Evolutionary conservation across 64 coral and sea anemone genomes (phyloP), one percentile per base, ranked within the genome.

Genomic region (Exaiptasia diaphana): DNA sequence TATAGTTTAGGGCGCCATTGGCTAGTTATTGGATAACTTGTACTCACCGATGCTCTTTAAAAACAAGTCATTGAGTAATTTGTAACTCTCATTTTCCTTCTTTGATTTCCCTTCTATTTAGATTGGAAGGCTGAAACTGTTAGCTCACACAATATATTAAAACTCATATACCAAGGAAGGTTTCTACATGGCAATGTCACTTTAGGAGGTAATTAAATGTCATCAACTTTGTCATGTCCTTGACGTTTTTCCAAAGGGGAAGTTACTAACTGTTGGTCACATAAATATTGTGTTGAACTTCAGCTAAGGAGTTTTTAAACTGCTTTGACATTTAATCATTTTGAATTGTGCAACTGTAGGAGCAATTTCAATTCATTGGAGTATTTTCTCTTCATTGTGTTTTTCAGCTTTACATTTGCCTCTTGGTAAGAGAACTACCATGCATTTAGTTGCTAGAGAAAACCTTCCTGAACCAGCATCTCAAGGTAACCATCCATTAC

Each of bases 111-210:
- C 9, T 42, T 41, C 34, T 15, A 68, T 53, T 64, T 42, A 97
- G 93, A 87, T 53, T 97, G 93, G 93, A 91, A 74, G 30, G 83
- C 75, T 54, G 93, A 91, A 40, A 45, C 88, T 31, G 93, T 97
- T 71, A 97, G 83, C 53, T 84, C 88, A 45, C 88, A 91, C 20
- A 97, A 91, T 62, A 91, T 97, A 44, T 64, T 97, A 75, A 97
- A 97, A 83, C 73, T 97, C 68, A 97, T 97, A 59, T 91, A 97
- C 41, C 93, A 97, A 62, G 93, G 93, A 44, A 76, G 93, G 42
- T 97, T 97, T 91, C 74, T 97, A 73, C 93, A 97, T 88, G 93
- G 93, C 49, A 97, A 91, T 91, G 93, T 97, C 15, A 77, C 93
- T 48, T 88, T 97, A 83, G 89, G 83, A 91, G 93, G 93, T 90